Evolutionary conservation across 1,140 invertebrate species (phyloP).

Genomic region (Oncopeltus fasciatus): DNA sequence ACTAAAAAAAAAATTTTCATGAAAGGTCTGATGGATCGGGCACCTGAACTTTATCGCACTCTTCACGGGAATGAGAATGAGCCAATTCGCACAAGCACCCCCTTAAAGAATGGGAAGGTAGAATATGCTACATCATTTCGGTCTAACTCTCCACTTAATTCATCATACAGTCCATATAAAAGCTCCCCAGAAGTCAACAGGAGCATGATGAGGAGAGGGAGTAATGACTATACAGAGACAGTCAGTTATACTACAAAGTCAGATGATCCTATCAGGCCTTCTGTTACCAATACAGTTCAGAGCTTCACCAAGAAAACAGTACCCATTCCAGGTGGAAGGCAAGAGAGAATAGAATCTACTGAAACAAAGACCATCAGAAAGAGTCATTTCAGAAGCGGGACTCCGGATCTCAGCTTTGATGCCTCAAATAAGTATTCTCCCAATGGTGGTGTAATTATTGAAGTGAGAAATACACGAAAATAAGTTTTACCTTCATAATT

Average conservation of each 20-base stretch:
- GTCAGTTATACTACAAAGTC: conserved; percentile 47
- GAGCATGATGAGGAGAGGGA: conserved; percentile 38
- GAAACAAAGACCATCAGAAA: conserved; percentile 52
- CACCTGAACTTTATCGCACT: conserved; percentile 57
- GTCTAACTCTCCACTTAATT: conserved; percentile 22
- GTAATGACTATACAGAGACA: conserved; percentile 52
- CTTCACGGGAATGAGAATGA: conserved; percentile 36
- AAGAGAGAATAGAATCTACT: conserved; percentile 48
- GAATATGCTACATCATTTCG: conserved; percentile 26
- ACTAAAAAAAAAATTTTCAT: conserved; percentile 55
- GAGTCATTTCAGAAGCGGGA: conserved; percentile 39
- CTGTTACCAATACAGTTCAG: conserved; percentile 49
- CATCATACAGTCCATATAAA: conserved; percentile 23
- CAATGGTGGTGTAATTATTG: conserved; percentile 34
- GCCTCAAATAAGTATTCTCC: conserved; percentile 22
- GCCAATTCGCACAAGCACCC: conserved; percentile 20
- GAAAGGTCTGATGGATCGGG: conserved; percentile 51
- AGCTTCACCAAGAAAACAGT: conserved; percentile 48
- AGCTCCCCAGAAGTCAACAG: conserved; percentile 24
- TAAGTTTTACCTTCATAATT: too few relatives aligned
- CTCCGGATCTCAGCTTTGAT: conserved; percentile 30
- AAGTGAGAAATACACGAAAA: conserved; percentile 30
- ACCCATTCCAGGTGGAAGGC: conserved; percentile 41
- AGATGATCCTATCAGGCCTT: conserved; percentile 43
- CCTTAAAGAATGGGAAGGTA: conserved; percentile 23